Evolutionary conservation across 2,888 invertebrate species (phyloP).

Genomic region (Neria commutata): DNA sequence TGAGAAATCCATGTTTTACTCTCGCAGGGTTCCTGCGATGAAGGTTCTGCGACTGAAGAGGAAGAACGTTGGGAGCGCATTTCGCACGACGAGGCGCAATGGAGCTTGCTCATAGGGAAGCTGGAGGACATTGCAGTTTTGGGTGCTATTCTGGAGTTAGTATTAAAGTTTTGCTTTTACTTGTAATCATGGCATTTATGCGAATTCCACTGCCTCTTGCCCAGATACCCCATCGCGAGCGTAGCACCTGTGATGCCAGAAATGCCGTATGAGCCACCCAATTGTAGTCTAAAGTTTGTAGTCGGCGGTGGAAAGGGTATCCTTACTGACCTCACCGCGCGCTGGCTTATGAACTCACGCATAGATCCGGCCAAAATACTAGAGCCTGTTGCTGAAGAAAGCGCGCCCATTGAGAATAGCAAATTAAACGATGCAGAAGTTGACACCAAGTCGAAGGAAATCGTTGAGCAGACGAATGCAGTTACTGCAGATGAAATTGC

Average conservation of each 20-base stretch:
- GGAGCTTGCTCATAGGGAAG: conserved; percentile 86
- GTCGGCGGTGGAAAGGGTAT: conserved; percentile 76
- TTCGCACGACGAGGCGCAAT: conserved; percentile 83
- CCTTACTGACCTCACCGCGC: conserved; percentile 86
- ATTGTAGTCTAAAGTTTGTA: conserved; percentile 72
- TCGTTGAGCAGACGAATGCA: neutral
- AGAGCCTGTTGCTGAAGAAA: conserved; percentile 50
- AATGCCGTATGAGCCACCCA: conserved; percentile 65
- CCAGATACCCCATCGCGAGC: conserved; percentile 46
- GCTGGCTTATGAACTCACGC: conserved; percentile 81
- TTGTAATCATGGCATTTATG: neutral
- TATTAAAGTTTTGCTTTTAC: conserved; percentile 31
- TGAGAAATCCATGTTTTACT: too few relatives aligned
- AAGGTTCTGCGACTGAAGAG: conserved; percentile 60
- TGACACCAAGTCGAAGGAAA: conserved; percentile 14
- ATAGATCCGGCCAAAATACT: conserved; percentile 70
- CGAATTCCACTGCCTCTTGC: too few relatives aligned
- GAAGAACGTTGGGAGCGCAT: conserved; percentile 80
- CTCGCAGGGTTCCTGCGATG: conserved; percentile 60
- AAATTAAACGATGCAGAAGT: conserved; percentile 63
- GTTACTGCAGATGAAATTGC: neutral
- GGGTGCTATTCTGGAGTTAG: conserved; percentile 69
- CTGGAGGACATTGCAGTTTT: conserved; percentile 86
- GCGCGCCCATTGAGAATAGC: too few relatives aligned
- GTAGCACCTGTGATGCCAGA: conserved; percentile 63